Percentiles rank a stretch among this genome's conserved stretches.
phyloP scores from a whole-genome alignment of 2,888 invertebrate genomes.

The Geophilus truncorum region DNA sequence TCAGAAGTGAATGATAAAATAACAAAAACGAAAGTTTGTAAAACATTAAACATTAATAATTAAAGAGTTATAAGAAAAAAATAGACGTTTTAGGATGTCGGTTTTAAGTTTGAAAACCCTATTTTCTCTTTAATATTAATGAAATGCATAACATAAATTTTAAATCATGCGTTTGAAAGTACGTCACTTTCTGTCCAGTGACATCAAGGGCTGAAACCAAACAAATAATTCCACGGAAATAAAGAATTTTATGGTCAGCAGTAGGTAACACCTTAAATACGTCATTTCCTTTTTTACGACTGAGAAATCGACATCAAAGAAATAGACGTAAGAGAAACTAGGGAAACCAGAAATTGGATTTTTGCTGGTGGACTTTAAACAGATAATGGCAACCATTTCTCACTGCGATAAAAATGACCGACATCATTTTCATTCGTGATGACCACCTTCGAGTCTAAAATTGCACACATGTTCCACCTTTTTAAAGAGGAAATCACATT shows the following conservation, averaged over 20 bases:
- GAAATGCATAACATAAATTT: background rate
- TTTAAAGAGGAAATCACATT: too few relatives aligned
- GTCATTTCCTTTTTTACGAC: slow-evolving; percentile 12
- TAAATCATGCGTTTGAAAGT: background rate
- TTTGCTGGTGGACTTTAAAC: background rate
- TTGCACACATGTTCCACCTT: too few relatives aligned
- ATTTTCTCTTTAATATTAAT: background rate
- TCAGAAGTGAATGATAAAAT: too few relatives aligned
- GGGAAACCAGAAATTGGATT: background rate
- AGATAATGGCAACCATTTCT: background rate
- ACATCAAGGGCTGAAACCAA: background rate
- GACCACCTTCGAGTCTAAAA: too few relatives aligned
- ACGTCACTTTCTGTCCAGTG: background rate
- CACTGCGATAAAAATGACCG: background rate
- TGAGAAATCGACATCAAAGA: background rate
- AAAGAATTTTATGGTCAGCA: background rate
- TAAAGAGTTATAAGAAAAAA: too few relatives aligned
- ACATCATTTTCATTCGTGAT: background rate
- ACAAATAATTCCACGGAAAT: background rate
- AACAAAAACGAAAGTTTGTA: too few relatives aligned
- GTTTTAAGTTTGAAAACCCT: background rate
- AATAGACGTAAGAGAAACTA: background rate
- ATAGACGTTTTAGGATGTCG: too few relatives aligned
- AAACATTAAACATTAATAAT: too few relatives aligned
- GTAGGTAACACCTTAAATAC: background rate